These are phyloP conservation scores for Pluvianellus socialis DNA, from an alignment of 2,113 vertebrate species.

Conservation along the genomic window DNA sequence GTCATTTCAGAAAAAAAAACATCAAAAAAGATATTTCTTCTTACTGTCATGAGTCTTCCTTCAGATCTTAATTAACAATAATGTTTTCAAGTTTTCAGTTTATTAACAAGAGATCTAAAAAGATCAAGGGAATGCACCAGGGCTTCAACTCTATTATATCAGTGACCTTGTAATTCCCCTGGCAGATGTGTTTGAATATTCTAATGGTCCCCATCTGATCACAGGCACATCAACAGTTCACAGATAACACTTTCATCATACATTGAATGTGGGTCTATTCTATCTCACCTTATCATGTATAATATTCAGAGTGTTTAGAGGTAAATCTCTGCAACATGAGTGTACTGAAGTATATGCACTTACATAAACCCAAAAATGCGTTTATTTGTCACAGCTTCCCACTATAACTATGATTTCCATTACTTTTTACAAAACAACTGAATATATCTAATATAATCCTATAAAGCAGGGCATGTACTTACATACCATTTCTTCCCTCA, in stretches of 20 bases:
- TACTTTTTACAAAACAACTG: background rate
- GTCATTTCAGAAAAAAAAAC: background rate
- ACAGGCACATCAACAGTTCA: background rate
- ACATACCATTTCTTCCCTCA: background rate
- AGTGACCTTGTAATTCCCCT: slow-evolving; percentile 2
- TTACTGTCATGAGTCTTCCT: background rate
- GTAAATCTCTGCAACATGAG: background rate
- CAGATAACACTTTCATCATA: background rate
- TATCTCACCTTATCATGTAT: background rate
- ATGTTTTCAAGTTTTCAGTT: background rate
- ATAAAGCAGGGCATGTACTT: background rate
- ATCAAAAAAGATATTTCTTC: slow-evolving; percentile 32
- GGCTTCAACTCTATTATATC: background rate
- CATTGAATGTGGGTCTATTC: background rate
- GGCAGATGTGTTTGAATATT: slow-evolving; percentile 17
- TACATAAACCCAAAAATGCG: background rate
- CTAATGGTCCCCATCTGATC: slow-evolving; percentile 8
- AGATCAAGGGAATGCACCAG: slow-evolving; percentile 10
- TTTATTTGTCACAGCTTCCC: background rate
- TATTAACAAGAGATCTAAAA: slow-evolving; percentile 41
- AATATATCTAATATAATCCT: background rate
- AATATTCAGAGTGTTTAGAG: background rate
- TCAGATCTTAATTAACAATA: slow-evolving; percentile 59
- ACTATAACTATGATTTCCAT: background rate
- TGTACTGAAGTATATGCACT: background rate